A percentile compares a stretch with the other conserved stretches of the same genome.
Evolutionary conservation across 2,113 vertebrate genomes (phyloP).

Genomic region (Chrysemys picta): DNA sequence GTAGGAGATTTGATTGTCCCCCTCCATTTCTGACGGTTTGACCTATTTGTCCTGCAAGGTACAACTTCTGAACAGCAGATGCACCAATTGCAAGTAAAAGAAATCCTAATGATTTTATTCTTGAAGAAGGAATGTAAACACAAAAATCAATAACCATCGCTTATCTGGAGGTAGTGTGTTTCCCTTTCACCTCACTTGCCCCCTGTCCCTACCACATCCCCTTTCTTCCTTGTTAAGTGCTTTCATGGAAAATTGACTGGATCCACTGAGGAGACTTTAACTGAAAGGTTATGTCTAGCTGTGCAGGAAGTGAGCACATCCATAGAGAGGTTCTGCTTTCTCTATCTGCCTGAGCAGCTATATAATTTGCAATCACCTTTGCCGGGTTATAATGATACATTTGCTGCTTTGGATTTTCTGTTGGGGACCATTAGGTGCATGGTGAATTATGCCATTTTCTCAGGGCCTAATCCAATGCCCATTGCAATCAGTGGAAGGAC

Average conservation of each 20-base stretch:
- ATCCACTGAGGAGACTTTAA: too few species aligned
- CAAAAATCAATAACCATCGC: not conserved
- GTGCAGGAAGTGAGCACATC: not conserved
- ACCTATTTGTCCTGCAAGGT: rapidly evolving
- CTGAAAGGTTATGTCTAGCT: not conserved
- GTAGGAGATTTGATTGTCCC: not conserved
- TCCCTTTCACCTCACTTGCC: not conserved
- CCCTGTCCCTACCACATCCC: too few species aligned
- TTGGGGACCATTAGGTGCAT: not conserved
- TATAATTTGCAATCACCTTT: not conserved
- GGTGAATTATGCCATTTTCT: not conserved
- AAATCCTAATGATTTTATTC: not conserved
- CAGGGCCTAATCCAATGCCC: not conserved
- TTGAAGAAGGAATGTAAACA: not conserved
- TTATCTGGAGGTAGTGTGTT: not conserved
- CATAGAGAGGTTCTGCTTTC: not conserved
- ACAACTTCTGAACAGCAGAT: not conserved
- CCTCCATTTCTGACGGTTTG: not conserved
- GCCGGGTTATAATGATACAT: not conserved
- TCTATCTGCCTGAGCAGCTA: not conserved
- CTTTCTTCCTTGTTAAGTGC: not conserved
- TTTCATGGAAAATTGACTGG: not conserved
- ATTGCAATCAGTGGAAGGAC: not conserved
- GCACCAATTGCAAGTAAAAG: not conserved
- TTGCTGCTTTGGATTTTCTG: not conserved